Base-by-base conservation (phyloP, 2,113 vertebrate genomes). In the Leiothrix lutea region DNA sequence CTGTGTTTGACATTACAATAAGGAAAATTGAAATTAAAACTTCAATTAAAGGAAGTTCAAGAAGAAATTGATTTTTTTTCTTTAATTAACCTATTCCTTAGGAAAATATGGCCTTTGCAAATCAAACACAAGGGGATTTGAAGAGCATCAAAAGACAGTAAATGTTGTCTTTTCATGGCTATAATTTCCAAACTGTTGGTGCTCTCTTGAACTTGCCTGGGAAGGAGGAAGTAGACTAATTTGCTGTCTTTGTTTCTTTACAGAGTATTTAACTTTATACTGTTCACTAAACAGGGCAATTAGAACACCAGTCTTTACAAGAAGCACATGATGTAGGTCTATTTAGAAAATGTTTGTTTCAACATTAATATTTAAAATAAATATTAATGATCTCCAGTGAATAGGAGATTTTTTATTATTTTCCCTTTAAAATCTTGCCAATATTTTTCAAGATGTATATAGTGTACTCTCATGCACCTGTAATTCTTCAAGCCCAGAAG, bases 131-230 rank as follows among this genome's bases (percentile, higher is more conserved):
- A 69, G 2, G 29, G 11, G 9, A 54, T 65, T 79, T 93, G 48
- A 82, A 85, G 23, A 80, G 44, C 94, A 82, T 81, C 24, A 85
- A 79, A 88, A 45, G 21, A 51, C 12, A 93, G 8, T 2, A 94
- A 95, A 82, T 80, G 33, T 45, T 90, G 16, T 11, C 31, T 71
- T 50, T 77, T 56, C 28, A 28, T 78, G 21, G 48, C 54, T 61
- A 45, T 38, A 86, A 93, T 97, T 97, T 93, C 20, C 50, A 87
- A 90, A 92, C 19, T 14, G 22, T 57, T 94, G 29, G 15, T 92
- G 33, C 14, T 66, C 40, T 24, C 44, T 81, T 94, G 50, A 92
- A 86, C 31, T 95, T 92, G 17, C 47, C 28, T 11, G 12, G 38
- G 17, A 74, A 87, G 50, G 13, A 56, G 38, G 8, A 95, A 60